Base-by-base conservation (phyloP, 2,113 vertebrate genomes). In the Hemibagrus wyckioides region DNA sequence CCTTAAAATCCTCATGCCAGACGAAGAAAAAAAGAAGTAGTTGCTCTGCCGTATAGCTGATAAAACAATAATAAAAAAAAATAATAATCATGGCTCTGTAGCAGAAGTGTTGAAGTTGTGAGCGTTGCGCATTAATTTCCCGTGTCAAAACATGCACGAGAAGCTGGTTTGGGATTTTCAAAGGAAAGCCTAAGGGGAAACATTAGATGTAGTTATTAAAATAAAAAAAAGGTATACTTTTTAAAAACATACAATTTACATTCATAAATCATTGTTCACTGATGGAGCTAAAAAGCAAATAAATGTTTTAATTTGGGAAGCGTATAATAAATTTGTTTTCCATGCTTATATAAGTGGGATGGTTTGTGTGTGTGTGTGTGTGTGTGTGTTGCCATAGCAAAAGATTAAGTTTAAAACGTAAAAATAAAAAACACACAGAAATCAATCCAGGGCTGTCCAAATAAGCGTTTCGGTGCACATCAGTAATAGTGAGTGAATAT, bases 81-180 rank as follows among this genome's bases (percentile, higher is more conserved):
- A 2, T n/a, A 39, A 63, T 14, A 69, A 69, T 23, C 33, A 54
- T 44, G 36, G 23, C 39, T n/a, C 10, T 25, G 28, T 30, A 10
- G 21, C 50, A 71, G 25, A 17, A 48, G 41, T 54, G 71, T 14
- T 85, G 39, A 52, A 65, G 54, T 23, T 25, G 52, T 28, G 50
- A 82, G 52, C 17, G 1, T 25, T 0, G 28, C 9, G 10, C 21
- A 6, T 65, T 52, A 1, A 36, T 82, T 82, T 73, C 28, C 85
- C 79, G 9, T 82, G 79, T 86, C 85, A 86, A 86, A 86, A 86
- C 85, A 82, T 36, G 85, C 52, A 86, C 4, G n/a, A 59, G 39
- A 48, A 82, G 79, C 65, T 59, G 65, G 44, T 30, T 36, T 79
- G 1, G 21, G 21, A 86, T 59, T 71, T 57, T 71, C 52, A 33